phyloP scores from a whole-genome alignment of 2,888 invertebrate species.

The Phaonia tiefii region DNA sequence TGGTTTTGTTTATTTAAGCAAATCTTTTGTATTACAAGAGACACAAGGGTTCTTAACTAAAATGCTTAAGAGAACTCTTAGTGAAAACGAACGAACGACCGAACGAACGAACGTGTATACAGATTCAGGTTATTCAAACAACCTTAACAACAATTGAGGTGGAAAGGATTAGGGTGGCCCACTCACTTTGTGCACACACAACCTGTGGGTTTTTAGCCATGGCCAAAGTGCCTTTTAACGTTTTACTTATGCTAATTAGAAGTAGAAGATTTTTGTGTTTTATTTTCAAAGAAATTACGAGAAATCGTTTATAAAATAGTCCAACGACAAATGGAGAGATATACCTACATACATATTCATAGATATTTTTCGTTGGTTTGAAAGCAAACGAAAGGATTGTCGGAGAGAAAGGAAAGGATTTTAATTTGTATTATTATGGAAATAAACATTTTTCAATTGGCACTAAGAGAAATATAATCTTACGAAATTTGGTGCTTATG shows the following conservation, averaged over 20 bases:
- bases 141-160: neutral
- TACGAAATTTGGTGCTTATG: no score
- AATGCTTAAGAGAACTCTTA: neutral
- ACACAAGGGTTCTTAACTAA: neutral
- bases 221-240: constrained; percentile 30
- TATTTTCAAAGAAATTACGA: constrained; percentile 30
- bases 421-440: constrained; percentile 18
- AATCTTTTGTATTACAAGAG: constrained; percentile 16
- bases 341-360: neutral
- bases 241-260: constrained; percentile 64
- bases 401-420: neutral
- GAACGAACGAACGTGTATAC: neutral
- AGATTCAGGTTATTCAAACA: constrained; percentile 30
- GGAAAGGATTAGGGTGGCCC: neutral
- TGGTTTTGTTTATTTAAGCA: constrained; percentile 19
- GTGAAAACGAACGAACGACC: neutral
- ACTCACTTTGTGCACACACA: neutral
- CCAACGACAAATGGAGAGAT: no score
- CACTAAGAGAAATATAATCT: neutral
- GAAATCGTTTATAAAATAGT: neutral
- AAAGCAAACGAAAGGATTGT: constrained; percentile 14
- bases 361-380: neutral
- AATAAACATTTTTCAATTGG: constrained; percentile 15
- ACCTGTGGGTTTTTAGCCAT: neutral
- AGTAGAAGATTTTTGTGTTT: constrained; percentile 44